phyloP scores from a whole-genome alignment of 23 tunicate genomes.

The Ciona savignyi region DNA sequence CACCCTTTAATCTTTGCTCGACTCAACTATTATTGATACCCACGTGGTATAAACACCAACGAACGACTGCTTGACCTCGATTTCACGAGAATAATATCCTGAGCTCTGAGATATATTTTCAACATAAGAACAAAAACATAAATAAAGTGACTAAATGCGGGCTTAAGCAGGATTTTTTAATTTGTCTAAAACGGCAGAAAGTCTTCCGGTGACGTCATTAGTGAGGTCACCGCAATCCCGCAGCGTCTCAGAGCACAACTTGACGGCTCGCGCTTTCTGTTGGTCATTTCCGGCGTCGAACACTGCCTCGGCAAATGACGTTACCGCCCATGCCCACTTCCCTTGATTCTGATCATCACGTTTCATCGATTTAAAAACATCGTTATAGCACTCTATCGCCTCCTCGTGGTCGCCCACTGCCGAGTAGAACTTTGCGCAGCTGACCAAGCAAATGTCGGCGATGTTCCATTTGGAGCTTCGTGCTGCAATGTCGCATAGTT shows the following conservation, averaged over 20 bases:
- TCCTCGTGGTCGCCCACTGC: slow-evolving; percentile 4
- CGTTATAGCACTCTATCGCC: slow-evolving; percentile 11
- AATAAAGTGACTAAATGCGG: too few species aligned
- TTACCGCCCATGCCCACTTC: slow-evolving; percentile 28
- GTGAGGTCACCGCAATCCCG: neutral
- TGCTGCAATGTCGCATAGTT: too few species aligned
- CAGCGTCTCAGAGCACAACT: neutral
- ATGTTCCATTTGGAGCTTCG: too few species aligned
- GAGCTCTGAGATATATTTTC: too few species aligned
- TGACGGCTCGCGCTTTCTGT: neutral
- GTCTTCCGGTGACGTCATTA: neutral
- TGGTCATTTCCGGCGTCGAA: neutral
- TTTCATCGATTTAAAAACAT: slow-evolving; percentile 1
- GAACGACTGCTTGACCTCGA: too few species aligned
- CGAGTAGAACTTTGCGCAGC: slow-evolving; percentile 33
- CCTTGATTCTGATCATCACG: neutral
- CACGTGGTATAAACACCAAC: too few species aligned
- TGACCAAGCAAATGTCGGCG: slow-evolving; percentile 3
- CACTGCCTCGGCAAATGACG: slow-evolving; percentile 12
- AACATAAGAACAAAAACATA: too few species aligned
- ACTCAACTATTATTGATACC: too few species aligned
- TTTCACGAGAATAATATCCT: too few species aligned
- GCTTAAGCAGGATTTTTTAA: too few species aligned
- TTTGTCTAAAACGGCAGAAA: neutral
- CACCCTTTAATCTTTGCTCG: too few species aligned